These are phyloP conservation scores for Xenus cinereus DNA, from an alignment of 2,113 vertebrate species.

Conservation along the genomic window DNA sequence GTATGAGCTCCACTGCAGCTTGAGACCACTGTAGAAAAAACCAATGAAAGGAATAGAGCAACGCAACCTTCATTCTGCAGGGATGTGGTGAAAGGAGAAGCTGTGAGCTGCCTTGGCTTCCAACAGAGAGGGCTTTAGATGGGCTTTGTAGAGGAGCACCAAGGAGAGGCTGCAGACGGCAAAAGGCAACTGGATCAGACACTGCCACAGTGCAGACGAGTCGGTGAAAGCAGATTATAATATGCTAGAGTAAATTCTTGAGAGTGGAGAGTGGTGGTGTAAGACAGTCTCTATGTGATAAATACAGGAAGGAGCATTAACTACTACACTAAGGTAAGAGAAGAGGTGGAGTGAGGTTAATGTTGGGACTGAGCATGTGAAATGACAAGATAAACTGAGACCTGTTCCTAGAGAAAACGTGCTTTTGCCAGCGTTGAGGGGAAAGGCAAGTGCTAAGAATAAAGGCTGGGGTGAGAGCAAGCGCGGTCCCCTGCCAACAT, in stretches of 20 bases:
- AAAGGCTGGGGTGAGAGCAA: background rate
- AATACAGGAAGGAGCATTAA: background rate
- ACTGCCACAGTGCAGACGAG: background rate
- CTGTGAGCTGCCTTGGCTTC: background rate
- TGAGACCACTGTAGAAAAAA: background rate
- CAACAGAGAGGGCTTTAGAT: background rate
- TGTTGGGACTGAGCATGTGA: background rate
- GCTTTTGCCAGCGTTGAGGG: background rate
- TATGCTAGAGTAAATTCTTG: background rate
- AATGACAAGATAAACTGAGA: background rate
- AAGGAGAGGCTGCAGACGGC: background rate
- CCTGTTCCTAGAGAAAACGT: background rate
- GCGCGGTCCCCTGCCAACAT: background rate
- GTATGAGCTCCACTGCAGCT: background rate
- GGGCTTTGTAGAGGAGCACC: background rate
- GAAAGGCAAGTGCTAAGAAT: background rate
- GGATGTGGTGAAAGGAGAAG: background rate
- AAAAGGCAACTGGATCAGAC: background rate
- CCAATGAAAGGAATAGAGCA: background rate
- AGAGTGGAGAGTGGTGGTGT: background rate
- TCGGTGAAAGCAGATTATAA: background rate
- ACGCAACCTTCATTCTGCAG: accelerated
- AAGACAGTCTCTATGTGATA: background rate
- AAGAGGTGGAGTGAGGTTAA: background rate
- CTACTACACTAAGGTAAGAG: background rate